Base-by-base conservation (phyloP, 2,113 vertebrate species). In the Mugil cephalus region DNA sequence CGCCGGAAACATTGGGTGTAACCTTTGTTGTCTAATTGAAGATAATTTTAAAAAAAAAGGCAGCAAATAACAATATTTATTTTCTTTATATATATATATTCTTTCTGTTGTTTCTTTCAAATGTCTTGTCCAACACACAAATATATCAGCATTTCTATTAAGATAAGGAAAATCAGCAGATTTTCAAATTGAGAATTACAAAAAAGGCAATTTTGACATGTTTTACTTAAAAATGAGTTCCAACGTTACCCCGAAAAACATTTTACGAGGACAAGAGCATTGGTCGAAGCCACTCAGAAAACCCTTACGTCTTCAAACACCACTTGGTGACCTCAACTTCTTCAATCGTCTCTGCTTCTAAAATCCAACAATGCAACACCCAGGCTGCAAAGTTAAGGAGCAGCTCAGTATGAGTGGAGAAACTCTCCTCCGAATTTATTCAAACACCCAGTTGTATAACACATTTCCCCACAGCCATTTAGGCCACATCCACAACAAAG, bases 401-500 rank as follows among this genome's bases (percentile, higher is more conserved):
- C 15, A 54, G 36, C 12, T 65, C 8, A 69, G 64, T 1, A 11
- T 40, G 8, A 51, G 12, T 56, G 10, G 15, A 75, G 15, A 63
- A 69, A 47, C 19, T 42, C 38, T 12, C 30, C 10, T 72, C 18
- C 14, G 63, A 45, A 55, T 53, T 58, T 59, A 42, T 76, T 67
- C 7, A 62, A 60, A 13, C 43, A 58, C 15, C 15, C 53, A 2
- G 18, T n/a, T 56, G 10, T 42, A 47, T 18, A 74, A 74, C 34
- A 5, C 51, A 43, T 18, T 48, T 19, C 39, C 19, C 55, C 36
- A 70, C 13, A 21, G 19, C 52, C 53, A 58, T 61, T 59, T 4
- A 42, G 10, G 52, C 17, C 18, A 8, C 52, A 53, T 48, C 65
- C 67, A 56, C 69, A 59, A 86, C 58, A 54, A 71, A 54, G 73